These are phyloP conservation scores for Atopsyche davidsoni DNA, from an alignment of 1,140 invertebrate genomes.

Conservation along the genomic window DNA sequence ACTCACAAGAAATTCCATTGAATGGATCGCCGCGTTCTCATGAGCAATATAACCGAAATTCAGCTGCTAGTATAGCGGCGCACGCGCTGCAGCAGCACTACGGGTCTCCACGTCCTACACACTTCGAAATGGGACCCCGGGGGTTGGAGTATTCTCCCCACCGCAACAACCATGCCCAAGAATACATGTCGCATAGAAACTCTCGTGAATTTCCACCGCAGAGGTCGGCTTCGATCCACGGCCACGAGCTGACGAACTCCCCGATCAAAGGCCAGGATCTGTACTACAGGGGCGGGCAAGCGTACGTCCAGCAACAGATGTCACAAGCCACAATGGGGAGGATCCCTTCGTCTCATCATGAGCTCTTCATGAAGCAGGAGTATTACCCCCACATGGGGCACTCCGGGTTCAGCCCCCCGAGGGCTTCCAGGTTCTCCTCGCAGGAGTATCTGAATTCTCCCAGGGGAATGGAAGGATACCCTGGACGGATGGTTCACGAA, in stretches of 20 bases:
- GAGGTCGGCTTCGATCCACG: constrained; percentile 44
- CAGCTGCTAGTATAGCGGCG: constrained; percentile 14
- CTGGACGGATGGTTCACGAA: constrained; percentile 31
- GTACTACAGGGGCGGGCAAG: constrained; percentile 35
- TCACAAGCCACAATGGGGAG: constrained; percentile 37
- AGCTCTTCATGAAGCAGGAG: constrained; percentile 45
- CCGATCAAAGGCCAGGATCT: constrained; percentile 40
- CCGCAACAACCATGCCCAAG: constrained; percentile 34
- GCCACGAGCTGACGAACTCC: constrained; percentile 43
- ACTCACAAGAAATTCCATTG: constrained; percentile 30
- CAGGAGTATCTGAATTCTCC: constrained; percentile 47
- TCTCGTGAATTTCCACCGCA: constrained; percentile 40
- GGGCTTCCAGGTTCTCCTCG: constrained; percentile 45
- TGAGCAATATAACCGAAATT: constrained; percentile 21
- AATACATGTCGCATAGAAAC: constrained; percentile 37
- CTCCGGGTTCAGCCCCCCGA: constrained; percentile 40
- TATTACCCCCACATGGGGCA: constrained; percentile 40
- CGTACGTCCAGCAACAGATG: constrained; percentile 33
- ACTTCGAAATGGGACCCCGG: constrained; percentile 47
- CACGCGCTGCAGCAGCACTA: constrained; percentile 27
- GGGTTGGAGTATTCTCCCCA: constrained; percentile 47
- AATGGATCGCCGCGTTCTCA: constrained; percentile 24
- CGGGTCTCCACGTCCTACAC: constrained; percentile 34
- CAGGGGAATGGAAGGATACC: constrained; percentile 30
- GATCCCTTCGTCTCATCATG: constrained; percentile 37